Evolutionary conservation across 2,888 invertebrate genomes (phyloP).

Genomic region (Malthinus seriepunctatus): DNA sequence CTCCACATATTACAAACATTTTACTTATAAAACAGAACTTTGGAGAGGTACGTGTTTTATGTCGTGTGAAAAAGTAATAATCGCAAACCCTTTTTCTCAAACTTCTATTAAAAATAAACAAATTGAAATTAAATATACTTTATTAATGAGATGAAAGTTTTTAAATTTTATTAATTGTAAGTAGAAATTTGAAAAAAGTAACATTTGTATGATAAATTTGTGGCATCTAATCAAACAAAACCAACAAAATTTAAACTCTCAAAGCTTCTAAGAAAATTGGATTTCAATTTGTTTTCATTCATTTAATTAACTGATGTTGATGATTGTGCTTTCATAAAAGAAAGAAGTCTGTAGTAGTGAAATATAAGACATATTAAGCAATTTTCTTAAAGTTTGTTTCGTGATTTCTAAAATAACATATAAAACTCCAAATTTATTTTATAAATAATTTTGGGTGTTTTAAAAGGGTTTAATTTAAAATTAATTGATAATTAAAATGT

Average conservation of each 20-base stretch:
- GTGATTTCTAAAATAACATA: no score
- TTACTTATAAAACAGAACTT: constrained; percentile 24
- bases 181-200: not conserved
- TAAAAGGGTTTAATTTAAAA: no score
- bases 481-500: no score
- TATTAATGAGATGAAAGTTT: not conserved
- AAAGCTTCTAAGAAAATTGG: constrained; percentile 17
- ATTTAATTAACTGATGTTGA: constrained; percentile 14
- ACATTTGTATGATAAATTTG: constrained; percentile 6
- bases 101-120: not conserved
- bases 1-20: constrained; percentile 23
- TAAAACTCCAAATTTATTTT: no score
- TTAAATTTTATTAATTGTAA: not conserved
- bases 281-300: constrained; percentile 18
- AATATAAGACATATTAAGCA: no score
- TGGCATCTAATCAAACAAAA: constrained; percentile 5
- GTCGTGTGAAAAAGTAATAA: not conserved
- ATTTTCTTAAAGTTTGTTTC: no score
- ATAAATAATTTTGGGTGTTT: no score
- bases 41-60: not conserved
- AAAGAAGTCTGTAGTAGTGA: not conserved
- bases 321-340: constrained; percentile 6
- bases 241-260: constrained; percentile 5
- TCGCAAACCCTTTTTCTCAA: not conserved
- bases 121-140: not conserved